These are phyloP conservation scores for Acrossocheilus fasciatus DNA, from an alignment of 2,797 vertebrate genomes.

Conservation along the genomic window DNA sequence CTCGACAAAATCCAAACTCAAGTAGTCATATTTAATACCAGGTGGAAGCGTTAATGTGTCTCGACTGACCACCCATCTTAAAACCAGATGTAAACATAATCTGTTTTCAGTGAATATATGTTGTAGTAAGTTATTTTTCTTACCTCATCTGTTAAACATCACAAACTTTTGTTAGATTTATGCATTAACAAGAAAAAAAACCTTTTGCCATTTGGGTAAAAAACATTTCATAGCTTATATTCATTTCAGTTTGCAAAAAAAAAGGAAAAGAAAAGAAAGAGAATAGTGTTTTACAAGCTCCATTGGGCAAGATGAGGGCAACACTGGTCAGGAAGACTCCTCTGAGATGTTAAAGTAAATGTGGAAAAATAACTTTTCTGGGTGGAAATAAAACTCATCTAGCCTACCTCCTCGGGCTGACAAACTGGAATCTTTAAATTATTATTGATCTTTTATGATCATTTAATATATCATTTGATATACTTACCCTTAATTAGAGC, in stretches of 20 bases:
- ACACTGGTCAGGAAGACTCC: background rate
- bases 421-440: background rate
- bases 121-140: background rate
- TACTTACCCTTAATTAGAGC: background rate
- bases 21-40: background rate
- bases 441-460: background rate
- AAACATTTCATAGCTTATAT: background rate
- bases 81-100: background rate
- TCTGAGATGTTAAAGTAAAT: background rate
- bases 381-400: background rate
- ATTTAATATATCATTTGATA: background rate
- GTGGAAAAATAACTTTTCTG: background rate
- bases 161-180: background rate
- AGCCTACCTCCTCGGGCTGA: background rate
- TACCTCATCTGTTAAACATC: background rate
- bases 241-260: background rate
- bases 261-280: background rate
- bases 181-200: background rate
- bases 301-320: background rate
- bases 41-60: background rate
- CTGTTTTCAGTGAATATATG: background rate
- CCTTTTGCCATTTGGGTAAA: background rate
- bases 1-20: constrained; percentile 11
- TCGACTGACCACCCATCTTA: background rate
- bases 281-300: background rate